Percentiles rank a stretch among this genome's conserved stretches.
Conservation (phyloP, 2,113 vertebrate genomes). For the Ginglymostoma cirratum region DNA sequence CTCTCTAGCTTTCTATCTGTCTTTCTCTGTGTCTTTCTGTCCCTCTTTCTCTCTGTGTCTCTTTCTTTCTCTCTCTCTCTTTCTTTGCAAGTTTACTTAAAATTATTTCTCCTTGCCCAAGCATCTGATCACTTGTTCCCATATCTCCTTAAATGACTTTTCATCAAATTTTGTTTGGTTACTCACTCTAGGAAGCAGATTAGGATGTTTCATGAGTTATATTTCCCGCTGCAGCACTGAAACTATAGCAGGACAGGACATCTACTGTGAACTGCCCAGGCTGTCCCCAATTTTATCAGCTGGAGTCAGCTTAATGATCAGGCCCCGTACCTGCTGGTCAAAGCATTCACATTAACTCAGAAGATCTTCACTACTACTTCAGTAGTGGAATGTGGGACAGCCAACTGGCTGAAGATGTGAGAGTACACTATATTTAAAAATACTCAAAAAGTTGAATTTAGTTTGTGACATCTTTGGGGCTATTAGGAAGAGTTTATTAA, state of each 20-base stretch:
- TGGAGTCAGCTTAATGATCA: neutral
- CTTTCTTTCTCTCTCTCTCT: neutral
- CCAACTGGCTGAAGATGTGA: too few species aligned
- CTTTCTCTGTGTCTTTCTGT: neutral
- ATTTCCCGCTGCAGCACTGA: neutral
- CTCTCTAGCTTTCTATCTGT: too few species aligned
- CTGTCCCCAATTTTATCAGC: neutral
- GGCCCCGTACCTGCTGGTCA: too few species aligned
- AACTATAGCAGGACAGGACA: neutral
- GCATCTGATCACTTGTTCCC: neutral
- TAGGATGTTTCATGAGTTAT: too few species aligned
- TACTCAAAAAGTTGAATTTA: neutral
- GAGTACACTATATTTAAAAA: neutral
- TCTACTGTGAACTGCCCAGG: neutral
- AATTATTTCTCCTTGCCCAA: neutral
- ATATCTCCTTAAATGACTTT: neutral
- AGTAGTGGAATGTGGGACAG: neutral
- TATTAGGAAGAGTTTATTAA: neutral
- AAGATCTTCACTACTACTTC: neutral
- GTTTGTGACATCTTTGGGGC: neutral
- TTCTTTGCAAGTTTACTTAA: too few species aligned
- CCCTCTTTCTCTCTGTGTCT: neutral
- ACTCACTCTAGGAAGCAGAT: too few species aligned
- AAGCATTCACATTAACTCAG: neutral
- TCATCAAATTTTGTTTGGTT: neutral